A percentile compares a stretch with the other conserved stretches of the same genome.
These are phyloP conservation scores for Carabus problematicus DNA, from an alignment of 2,888 invertebrate genomes.

Conservation along the genomic window DNA sequence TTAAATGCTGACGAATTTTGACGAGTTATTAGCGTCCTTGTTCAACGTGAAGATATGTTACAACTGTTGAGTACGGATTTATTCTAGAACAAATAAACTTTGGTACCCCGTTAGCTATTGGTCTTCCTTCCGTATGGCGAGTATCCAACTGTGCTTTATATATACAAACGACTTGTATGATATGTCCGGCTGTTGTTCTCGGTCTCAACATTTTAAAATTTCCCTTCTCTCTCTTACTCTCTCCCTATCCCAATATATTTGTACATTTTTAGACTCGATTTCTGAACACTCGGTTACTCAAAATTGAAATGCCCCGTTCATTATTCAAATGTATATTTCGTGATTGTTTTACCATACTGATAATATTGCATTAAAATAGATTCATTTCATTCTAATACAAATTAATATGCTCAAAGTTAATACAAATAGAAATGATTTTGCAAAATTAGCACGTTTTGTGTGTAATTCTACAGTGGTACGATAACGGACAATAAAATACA, in stretches of 20 bases:
- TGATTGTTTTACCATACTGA: no score
- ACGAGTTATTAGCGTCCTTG: conserved; percentile 30
- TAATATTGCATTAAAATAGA: no score
- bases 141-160: conserved; percentile 36
- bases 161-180: conserved; percentile 19
- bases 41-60: conserved; percentile 30
- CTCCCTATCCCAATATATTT: background rate
- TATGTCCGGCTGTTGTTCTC: conserved; percentile 32
- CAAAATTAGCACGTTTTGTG: no score
- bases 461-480: no score
- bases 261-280: no score
- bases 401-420: no score
- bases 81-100: conserved; percentile 43
- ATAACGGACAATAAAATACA: no score
- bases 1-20: conserved; percentile 13
- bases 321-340: no score
- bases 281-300: no score
- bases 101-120: conserved; percentile 40
- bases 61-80: conserved; percentile 43
- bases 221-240: background rate
- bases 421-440: no score
- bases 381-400: no score
- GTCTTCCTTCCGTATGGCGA: conserved; percentile 25
- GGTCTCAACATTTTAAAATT: background rate
- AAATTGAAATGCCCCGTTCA: no score